phyloP scores from a whole-genome alignment of 2,113 vertebrate species.

The Neotoma lepida region DNA sequence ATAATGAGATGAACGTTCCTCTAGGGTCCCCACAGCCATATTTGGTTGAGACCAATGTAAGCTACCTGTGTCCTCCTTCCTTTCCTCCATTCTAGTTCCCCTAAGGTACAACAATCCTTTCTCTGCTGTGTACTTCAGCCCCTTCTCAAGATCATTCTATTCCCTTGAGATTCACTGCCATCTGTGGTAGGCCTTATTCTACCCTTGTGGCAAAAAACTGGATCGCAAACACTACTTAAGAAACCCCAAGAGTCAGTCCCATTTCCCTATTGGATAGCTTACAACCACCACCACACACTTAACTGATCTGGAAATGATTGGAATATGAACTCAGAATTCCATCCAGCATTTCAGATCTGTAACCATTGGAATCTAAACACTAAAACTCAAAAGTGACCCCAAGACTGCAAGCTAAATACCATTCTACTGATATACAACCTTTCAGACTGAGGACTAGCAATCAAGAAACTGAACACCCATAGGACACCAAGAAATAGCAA shows the following conservation, averaged over 20 bases:
- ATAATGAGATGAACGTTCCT: fast-evolving
- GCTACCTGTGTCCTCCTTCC: neutral
- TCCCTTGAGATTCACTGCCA: neutral
- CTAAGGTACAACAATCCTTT: neutral
- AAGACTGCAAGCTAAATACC: neutral
- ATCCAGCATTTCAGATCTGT: neutral
- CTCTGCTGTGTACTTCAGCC: too few relatives aligned
- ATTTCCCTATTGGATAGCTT: neutral
- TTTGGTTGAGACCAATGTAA: neutral
- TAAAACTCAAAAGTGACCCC: neutral
- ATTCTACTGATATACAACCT: neutral
- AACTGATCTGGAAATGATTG: neutral
- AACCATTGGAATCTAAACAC: neutral
- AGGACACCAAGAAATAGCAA: too few relatives aligned
- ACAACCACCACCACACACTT: neutral
- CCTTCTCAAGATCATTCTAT: neutral
- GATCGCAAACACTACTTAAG: neutral
- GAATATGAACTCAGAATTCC: neutral
- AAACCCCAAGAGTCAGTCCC: neutral
- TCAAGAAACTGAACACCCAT: neutral
- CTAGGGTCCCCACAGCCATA: too few relatives aligned
- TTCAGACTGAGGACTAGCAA: neutral
- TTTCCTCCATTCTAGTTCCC: neutral
- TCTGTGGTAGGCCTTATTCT: neutral
- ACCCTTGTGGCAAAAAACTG: neutral